Conservation (phyloP, 2,113 vertebrate genomes). For the Gyps fulvus region DNA sequence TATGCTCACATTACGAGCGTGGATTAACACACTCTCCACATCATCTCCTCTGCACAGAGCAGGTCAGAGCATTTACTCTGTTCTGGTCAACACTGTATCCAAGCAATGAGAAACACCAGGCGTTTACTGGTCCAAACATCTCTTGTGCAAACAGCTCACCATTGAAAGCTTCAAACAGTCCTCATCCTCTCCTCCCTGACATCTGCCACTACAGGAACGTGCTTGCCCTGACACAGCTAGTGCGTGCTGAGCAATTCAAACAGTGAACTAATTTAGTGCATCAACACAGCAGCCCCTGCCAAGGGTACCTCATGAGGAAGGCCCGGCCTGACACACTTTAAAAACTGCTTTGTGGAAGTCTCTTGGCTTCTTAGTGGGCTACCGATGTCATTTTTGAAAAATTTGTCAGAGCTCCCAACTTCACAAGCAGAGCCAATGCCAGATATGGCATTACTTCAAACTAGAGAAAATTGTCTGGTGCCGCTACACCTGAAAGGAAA, state of each 20-base stretch:
- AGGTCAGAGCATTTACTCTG: background rate
- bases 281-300: background rate
- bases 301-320: background rate
- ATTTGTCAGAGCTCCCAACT: background rate
- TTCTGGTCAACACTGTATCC: background rate
- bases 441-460: background rate
- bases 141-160: background rate
- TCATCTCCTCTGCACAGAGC: background rate
- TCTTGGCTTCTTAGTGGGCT: background rate
- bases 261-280: background rate
- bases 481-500: slow-evolving; percentile 3
- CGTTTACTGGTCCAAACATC: background rate
- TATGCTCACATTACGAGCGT: accelerated
- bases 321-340: background rate
- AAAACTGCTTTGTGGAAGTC: background rate
- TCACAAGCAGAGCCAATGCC: background rate
- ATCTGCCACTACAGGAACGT: background rate
- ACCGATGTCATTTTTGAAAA: background rate
- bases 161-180: background rate
- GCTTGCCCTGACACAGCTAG: background rate
- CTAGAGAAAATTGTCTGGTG: background rate
- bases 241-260: background rate
- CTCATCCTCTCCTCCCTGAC: background rate
- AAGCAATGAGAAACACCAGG: background rate
- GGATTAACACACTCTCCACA: background rate